These are phyloP conservation scores for Venustaconcha ellipsiformis DNA, from an alignment of 1,140 invertebrate genomes.

Conservation along the genomic window DNA sequence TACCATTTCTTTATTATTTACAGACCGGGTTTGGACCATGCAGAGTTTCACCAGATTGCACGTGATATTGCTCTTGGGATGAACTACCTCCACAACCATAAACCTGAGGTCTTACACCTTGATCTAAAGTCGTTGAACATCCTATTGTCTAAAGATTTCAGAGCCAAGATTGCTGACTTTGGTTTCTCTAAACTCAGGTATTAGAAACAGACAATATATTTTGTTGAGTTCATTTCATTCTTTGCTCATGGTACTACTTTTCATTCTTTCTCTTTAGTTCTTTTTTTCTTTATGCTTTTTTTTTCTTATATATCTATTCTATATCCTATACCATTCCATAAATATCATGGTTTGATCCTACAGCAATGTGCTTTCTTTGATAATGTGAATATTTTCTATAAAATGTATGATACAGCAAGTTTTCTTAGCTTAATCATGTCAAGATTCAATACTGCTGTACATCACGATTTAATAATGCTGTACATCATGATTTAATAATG, in stretches of 20 bases:
- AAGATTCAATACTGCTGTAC: background rate
- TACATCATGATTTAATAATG: too few relatives aligned
- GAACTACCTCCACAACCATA: constrained; percentile 62
- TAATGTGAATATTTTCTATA: background rate
- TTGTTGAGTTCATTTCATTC: background rate
- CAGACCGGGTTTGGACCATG: constrained; percentile 52
- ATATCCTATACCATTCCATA: background rate
- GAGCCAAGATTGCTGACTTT: constrained; percentile 65
- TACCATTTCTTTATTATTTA: constrained; percentile 2
- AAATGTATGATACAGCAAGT: background rate
- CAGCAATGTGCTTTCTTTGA: background rate
- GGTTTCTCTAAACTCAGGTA: constrained; percentile 66
- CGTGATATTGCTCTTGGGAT: constrained; percentile 60
- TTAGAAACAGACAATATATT: background rate
- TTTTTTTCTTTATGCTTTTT: background rate
- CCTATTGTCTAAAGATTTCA: constrained; percentile 43
- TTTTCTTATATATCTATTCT: background rate
- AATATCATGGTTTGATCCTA: background rate
- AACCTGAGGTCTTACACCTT: constrained; percentile 60
- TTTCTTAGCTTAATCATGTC: background rate
- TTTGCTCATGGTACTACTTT: background rate
- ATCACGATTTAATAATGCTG: background rate
- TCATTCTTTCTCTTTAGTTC: background rate
- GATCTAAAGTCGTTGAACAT: constrained; percentile 63
- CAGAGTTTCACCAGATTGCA: constrained; percentile 56